Percentiles rank a stretch among this genome's conserved stretches.
phyloP scores from a whole-genome alignment of 2,113 vertebrate species.

The Aleadryas rufinucha region DNA sequence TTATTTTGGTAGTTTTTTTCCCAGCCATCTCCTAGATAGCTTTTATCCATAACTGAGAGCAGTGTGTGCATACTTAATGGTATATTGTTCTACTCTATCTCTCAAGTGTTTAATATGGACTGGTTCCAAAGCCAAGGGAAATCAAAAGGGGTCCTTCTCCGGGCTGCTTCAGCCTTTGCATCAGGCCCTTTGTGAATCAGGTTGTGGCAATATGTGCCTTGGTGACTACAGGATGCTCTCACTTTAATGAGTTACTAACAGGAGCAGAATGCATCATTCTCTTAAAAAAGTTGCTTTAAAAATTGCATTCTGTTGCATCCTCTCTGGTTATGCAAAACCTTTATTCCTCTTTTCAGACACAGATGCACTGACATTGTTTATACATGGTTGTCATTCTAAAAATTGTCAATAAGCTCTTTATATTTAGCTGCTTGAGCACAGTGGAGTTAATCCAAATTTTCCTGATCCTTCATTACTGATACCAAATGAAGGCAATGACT shows the following conservation, averaged over 20 bases:
- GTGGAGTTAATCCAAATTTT: slow-evolving; percentile 35
- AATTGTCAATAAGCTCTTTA: neutral
- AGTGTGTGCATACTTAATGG: neutral
- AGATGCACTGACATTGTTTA: neutral
- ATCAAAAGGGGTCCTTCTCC: slow-evolving; percentile 1
- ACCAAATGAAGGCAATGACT: slow-evolving; percentile 39
- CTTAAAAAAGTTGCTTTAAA: neutral
- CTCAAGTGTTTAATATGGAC: neutral
- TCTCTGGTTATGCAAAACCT: neutral
- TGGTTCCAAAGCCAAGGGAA: neutral
- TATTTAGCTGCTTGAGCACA: neutral
- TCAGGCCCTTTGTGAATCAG: neutral
- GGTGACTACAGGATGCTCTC: neutral
- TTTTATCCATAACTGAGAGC: neutral
- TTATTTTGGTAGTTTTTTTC: slow-evolving; percentile 11
- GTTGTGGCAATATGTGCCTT: neutral
- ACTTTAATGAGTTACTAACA: neutral
- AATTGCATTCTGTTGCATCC: neutral
- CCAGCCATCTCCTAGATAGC: neutral
- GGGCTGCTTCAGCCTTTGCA: neutral
- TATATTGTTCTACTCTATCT: neutral
- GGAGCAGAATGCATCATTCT: neutral
- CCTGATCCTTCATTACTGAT: slow-evolving; percentile 30
- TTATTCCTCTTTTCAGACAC: neutral
- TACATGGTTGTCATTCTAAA: neutral